phyloP scores from a whole-genome alignment of 2,113 vertebrate species.

The Seriola aureovittata region DNA sequence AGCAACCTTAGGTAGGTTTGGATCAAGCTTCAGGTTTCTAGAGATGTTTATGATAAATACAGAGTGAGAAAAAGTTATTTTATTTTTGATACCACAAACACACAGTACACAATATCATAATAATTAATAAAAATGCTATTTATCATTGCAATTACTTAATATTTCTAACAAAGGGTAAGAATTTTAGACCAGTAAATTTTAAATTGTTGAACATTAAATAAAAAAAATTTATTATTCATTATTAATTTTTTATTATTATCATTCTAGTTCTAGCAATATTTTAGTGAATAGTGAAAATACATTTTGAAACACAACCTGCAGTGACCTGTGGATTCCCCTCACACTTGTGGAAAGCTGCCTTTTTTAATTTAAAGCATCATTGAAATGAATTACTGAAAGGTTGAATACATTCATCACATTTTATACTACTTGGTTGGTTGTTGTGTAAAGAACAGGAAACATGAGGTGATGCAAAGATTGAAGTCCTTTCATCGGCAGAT shows the following conservation, averaged over 20 bases:
- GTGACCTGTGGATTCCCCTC: neutral
- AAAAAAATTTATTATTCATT: neutral
- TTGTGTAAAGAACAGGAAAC: neutral
- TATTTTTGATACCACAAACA: neutral
- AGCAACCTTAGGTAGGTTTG: neutral
- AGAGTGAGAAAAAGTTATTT: neutral
- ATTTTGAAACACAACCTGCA: neutral
- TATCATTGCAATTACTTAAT: neutral
- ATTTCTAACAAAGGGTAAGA: neutral
- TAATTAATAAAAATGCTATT: neutral
- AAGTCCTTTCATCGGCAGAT: conserved; percentile 27
- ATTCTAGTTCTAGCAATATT: too few species aligned
- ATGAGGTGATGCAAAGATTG: neutral
- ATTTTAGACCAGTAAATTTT: too few species aligned
- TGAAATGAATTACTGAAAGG: conserved; percentile 1
- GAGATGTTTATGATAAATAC: neutral
- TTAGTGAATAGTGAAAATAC: neutral
- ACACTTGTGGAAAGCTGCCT: conserved; percentile 29
- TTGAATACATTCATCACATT: neutral
- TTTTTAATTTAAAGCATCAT: conserved; percentile 21
- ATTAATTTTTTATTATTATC: neutral
- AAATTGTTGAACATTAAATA: neutral
- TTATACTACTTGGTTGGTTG: conserved; percentile 13
- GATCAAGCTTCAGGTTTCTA: neutral
- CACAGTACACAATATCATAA: conserved; percentile 1